Conservation (phyloP, 2,113 vertebrate species). For the Gavialis gangeticus region DNA sequence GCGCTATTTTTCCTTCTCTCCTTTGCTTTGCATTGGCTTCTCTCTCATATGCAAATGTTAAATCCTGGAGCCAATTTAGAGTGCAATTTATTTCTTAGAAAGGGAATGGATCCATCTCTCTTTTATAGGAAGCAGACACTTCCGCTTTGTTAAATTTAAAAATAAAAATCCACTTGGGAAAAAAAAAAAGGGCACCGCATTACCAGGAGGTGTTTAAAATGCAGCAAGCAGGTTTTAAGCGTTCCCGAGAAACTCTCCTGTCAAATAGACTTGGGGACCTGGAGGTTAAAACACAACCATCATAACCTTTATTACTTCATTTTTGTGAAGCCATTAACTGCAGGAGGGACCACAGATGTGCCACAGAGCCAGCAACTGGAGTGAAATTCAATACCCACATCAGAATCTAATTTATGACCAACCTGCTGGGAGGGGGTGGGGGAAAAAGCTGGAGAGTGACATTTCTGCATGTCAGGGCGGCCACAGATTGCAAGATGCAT, state of each 20-base stretch:
- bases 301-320: conserved; percentile 77
- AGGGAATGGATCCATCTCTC: not conserved
- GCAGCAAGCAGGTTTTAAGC: conserved; percentile 40
- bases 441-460: not conserved
- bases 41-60: not conserved
- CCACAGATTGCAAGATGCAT: not conserved
- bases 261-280: conserved; percentile 58
- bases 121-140: not conserved
- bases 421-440: conserved; percentile 43
- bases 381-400: conserved; percentile 68
- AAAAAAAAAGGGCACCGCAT: not conserved
- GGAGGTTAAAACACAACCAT: conserved; percentile 76
- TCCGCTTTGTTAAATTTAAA: conserved; percentile 8
- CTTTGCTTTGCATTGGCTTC: fast-evolving
- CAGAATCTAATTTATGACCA: conserved; percentile 71
- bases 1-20: not conserved
- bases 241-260: conserved; percentile 44
- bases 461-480: not conserved
- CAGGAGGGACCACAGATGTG: conserved; percentile 76
- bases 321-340: conserved; percentile 72
- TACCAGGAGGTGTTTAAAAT: conserved; percentile 42
- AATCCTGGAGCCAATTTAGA: not conserved
- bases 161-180: not conserved
- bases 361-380: conserved; percentile 62
- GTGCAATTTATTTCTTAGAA: not conserved